These are phyloP conservation scores for Lamprologus ornatipinnis DNA, from an alignment of 2,113 vertebrate species.

Conservation along the genomic window DNA sequence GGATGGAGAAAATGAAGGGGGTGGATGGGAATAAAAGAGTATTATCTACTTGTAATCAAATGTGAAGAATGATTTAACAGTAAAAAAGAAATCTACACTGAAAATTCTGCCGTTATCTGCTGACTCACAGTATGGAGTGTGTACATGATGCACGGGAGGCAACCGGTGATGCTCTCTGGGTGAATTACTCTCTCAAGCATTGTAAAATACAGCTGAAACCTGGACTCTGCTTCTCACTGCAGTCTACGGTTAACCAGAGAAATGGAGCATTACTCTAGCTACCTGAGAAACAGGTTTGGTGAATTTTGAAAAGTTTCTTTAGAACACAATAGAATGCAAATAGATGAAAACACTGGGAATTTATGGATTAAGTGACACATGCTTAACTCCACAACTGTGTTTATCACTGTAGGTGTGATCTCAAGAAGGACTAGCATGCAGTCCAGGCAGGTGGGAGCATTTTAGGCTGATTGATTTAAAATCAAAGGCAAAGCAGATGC, in stretches of 20 bases:
- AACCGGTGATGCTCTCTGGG: not conserved
- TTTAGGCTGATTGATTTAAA: no score
- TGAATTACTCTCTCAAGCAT: not conserved
- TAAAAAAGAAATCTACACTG: not conserved
- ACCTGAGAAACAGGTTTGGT: not conserved
- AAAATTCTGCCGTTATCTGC: not conserved
- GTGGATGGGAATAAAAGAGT: not conserved
- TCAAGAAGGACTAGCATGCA: no score
- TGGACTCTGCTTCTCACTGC: not conserved
- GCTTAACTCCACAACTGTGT: no score
- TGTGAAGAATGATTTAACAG: not conserved
- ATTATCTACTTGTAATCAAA: not conserved
- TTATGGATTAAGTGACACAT: rapidly evolving
- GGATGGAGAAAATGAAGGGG: not conserved
- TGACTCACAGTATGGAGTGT: not conserved
- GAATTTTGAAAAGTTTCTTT: not conserved
- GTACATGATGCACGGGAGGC: not conserved
- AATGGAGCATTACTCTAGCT: not conserved
- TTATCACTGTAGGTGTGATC: no score
- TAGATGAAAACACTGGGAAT: not conserved
- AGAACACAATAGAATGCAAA: not conserved
- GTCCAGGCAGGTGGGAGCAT: no score
- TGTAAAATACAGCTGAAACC: not conserved
- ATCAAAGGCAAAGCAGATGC: no score
- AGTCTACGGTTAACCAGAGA: not conserved